phyloP scores from a whole-genome alignment of 2,797 vertebrate genomes.

The Threskiornis aethiopicus region DNA sequence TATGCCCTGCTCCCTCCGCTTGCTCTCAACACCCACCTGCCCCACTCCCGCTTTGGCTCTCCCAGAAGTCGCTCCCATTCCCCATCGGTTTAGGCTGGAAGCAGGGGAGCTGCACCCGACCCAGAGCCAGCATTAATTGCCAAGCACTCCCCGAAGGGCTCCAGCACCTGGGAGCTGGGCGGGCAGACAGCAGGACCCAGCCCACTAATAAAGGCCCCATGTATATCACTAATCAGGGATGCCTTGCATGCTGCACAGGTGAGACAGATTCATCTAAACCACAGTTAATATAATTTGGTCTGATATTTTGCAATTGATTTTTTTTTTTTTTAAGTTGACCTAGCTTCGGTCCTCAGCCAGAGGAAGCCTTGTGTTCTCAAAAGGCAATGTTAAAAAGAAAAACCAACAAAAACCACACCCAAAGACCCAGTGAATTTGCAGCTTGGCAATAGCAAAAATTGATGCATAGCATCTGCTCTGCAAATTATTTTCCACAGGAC shows the following conservation, averaged over 20 bases:
- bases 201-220: not conserved
- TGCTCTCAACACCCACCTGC: accelerated
- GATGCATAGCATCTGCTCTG: not conserved
- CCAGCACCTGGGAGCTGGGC: not conserved
- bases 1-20: not conserved
- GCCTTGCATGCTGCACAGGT: not conserved
- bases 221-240: not conserved
- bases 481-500: not conserved
- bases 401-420: not conserved
- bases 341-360: not conserved
- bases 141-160: not conserved
- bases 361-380: not conserved
- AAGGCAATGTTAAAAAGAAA: not conserved
- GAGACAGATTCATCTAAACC: not conserved
- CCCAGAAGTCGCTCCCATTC: not conserved
- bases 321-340: not conserved
- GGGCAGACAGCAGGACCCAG: not conserved
- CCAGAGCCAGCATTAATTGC: not conserved
- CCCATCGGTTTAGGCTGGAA: not conserved
- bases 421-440: not conserved
- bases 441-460: not conserved
- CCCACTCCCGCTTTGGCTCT: not conserved
- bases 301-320: not conserved
- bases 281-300: not conserved
- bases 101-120: accelerated